Evolutionary conservation across 2,888 invertebrate genomes (phyloP).

Genomic region (Anticlea derivata): DNA sequence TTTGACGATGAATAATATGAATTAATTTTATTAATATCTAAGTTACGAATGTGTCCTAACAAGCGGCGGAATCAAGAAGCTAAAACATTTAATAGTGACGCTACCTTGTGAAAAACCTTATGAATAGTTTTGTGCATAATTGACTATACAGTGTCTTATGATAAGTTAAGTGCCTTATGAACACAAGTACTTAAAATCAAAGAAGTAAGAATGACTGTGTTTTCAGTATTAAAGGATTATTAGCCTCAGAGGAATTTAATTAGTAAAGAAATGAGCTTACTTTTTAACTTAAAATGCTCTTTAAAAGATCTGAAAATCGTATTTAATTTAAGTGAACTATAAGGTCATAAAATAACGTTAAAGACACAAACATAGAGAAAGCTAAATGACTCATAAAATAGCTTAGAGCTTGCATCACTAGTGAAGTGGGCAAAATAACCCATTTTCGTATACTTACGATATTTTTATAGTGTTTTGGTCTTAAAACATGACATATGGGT

Average conservation of each 20-base stretch:
- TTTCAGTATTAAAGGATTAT: slow-evolving; percentile 55
- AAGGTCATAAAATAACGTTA: slow-evolving; percentile 15
- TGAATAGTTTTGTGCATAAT: slow-evolving; percentile 32
- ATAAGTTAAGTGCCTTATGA: slow-evolving; percentile 61
- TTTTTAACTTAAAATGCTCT: slow-evolving; percentile 26
- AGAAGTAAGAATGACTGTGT: slow-evolving; percentile 51
- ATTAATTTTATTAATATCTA: slow-evolving; percentile 69
- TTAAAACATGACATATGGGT: slow-evolving; percentile 25
- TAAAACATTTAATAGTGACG: slow-evolving; percentile 33
- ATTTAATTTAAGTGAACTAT: slow-evolving; percentile 18
- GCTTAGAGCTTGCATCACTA: slow-evolving; percentile 36
- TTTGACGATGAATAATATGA: slow-evolving; percentile 65
- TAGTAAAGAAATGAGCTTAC: slow-evolving; percentile 29
- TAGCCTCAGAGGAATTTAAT: slow-evolving; percentile 38
- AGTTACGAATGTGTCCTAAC: slow-evolving; percentile 73
- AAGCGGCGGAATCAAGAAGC: slow-evolving; percentile 47
- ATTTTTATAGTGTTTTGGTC: slow-evolving; percentile 31
- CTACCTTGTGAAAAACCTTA: slow-evolving; percentile 27
- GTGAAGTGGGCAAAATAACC: slow-evolving; percentile 36
- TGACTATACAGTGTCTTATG: slow-evolving; percentile 60
- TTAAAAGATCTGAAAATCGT: slow-evolving; percentile 34
- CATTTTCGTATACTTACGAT: slow-evolving; percentile 36
- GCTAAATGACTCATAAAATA: slow-evolving; percentile 39
- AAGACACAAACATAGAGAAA: slow-evolving; percentile 30
- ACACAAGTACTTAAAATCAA: slow-evolving; percentile 56